A percentile compares a stretch with the other conserved stretches of the same genome.
phyloP scores from a whole-genome alignment of 2,113 vertebrate species.

The Hippolais icterina region DNA sequence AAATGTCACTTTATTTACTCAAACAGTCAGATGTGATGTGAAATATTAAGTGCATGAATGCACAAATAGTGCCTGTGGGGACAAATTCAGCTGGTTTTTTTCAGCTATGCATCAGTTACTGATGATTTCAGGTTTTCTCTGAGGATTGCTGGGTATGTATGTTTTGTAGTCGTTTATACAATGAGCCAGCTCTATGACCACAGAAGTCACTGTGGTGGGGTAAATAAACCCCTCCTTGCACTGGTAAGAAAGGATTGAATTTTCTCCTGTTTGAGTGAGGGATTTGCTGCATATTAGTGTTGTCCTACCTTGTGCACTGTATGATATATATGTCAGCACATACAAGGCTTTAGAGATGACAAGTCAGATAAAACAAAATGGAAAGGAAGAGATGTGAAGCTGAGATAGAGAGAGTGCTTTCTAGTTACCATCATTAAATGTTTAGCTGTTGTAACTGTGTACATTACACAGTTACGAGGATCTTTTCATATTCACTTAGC shows the following conservation, averaged over 20 bases:
- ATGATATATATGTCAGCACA: neutral
- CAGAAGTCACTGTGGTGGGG: neutral
- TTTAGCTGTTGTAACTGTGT: neutral
- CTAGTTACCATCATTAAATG: neutral
- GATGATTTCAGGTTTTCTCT: constrained; percentile 10
- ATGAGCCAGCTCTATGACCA: neutral
- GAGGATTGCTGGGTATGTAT: neutral
- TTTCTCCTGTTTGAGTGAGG: neutral
- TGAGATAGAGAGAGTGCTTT: neutral
- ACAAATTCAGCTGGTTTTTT: neutral
- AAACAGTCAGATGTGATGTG: constrained; percentile 14
- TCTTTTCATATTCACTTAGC: neutral
- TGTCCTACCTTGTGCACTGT: neutral
- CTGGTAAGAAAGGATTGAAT: neutral
- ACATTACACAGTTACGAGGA: neutral
- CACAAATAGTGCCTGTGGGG: neutral
- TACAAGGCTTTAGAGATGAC: neutral
- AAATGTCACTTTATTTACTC: constrained; percentile 39
- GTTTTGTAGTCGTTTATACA: neutral
- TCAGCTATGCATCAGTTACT: neutral
- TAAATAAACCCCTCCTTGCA: neutral
- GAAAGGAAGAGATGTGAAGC: neutral
- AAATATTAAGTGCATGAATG: constrained; percentile 8
- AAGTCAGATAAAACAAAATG: neutral
- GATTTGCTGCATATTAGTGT: neutral